A percentile compares a stretch with the other conserved stretches of the same genome.
phyloP scores from a whole-genome alignment of 1,140 invertebrate genomes.

The Stenopsyche tienmushanensis region DNA sequence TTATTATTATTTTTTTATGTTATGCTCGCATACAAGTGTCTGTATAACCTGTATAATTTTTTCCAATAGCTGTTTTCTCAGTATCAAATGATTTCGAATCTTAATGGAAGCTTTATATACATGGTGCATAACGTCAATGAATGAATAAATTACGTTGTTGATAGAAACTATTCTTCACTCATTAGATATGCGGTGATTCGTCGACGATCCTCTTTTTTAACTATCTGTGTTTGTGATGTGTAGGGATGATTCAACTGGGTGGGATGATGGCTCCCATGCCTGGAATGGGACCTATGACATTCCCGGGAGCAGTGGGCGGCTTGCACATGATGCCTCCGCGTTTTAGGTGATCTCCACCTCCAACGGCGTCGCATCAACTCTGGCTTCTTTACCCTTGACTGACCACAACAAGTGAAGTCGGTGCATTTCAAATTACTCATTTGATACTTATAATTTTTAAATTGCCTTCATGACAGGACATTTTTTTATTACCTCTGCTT shows the following conservation, averaged over 20 bases:
- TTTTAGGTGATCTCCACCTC: constrained; percentile 72
- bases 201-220: background rate
- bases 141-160: background rate
- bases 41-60: background rate
- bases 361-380: constrained; percentile 36
- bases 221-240: constrained; percentile 22
- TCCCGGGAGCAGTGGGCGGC: constrained; percentile 34
- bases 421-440: constrained; percentile 28
- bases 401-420: constrained; percentile 19
- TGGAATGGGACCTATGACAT: constrained; percentile 43
- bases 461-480: background rate
- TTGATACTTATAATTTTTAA: constrained; percentile 12
- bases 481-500: constrained; percentile 2
- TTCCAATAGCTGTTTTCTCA: background rate
- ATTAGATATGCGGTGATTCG: background rate
- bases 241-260: constrained; percentile 66
- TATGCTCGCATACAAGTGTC: background rate
- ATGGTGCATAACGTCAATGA: background rate
- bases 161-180: constrained; percentile 16
- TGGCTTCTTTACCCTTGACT: constrained; percentile 44
- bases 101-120: background rate
- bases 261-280: constrained; percentile 65
- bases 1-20: constrained; percentile 14
- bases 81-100: background rate
- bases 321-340: constrained; percentile 72